Conservation (phyloP, 2,113 vertebrate genomes). For the Nyctereutes procyonoides region DNA sequence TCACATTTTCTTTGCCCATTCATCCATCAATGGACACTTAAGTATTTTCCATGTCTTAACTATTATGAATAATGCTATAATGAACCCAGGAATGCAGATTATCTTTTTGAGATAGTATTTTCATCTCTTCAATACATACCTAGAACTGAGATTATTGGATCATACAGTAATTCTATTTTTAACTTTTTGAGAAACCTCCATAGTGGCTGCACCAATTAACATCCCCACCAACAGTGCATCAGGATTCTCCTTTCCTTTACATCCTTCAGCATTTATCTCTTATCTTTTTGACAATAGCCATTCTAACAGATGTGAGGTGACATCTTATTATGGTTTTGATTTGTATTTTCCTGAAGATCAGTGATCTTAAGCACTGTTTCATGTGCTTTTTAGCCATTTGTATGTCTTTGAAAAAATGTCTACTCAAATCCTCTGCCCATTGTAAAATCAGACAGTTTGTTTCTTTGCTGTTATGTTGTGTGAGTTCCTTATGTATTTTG, state of each 20-base stretch:
- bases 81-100: neutral
- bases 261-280: neutral
- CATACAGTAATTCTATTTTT: neutral
- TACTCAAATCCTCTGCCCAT: neutral
- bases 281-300: neutral
- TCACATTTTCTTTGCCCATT: neutral
- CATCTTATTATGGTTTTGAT: neutral
- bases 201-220: neutral
- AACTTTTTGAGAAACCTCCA: neutral
- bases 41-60: neutral
- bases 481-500: neutral
- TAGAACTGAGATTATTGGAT: neutral
- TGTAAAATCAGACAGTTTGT: neutral
- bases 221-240: neutral
- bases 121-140: neutral
- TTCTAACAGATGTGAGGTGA: neutral
- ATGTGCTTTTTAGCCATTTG: neutral
- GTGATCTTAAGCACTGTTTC: neutral
- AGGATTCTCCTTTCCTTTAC: neutral
- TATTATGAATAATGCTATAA: neutral
- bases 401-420: neutral
- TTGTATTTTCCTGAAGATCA: neutral
- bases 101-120: neutral
- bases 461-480: neutral
- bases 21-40: neutral